Evolutionary conservation across 2,113 vertebrate genomes (phyloP).

Genomic region (Phrynosoma blainvillii): DNA sequence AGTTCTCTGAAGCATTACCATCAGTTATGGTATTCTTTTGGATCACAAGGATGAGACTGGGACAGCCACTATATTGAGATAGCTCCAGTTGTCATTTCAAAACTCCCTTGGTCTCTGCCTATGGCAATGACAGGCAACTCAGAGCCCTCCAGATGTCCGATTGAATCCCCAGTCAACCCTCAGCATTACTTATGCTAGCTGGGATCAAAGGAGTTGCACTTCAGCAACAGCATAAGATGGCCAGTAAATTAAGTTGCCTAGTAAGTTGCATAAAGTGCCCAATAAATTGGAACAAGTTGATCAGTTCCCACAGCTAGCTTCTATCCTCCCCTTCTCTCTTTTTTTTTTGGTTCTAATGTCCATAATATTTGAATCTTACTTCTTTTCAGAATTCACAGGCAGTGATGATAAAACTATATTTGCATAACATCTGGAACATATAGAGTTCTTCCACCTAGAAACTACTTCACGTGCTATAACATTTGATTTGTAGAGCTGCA

Average conservation of each 20-base stretch:
- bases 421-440: slow-evolving; percentile 47
- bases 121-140: not conserved
- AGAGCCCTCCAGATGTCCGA: not conserved
- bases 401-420: not conserved
- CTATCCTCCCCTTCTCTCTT: not conserved
- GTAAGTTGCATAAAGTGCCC: too few species aligned
- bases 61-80: not conserved
- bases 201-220: not conserved
- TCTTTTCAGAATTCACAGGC: slow-evolving; percentile 18
- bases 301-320: too few species aligned
- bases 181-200: not conserved
- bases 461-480: slow-evolving; percentile 17
- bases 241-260: too few species aligned
- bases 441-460: slow-evolving; percentile 19
- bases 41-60: not conserved
- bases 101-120: not conserved
- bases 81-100: too few species aligned
- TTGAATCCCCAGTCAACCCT: not conserved
- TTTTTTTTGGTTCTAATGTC: not conserved
- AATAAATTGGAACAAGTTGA: not conserved
- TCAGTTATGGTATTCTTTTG: not conserved
- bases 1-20: not conserved
- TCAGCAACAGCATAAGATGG: not conserved
- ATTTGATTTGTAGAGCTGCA: slow-evolving; percentile 30
- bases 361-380: slow-evolving; percentile 4